A percentile compares a stretch with the other conserved stretches of the same genome.
phyloP scores from a whole-genome alignment of 2,113 vertebrate genomes.

The Alethe castanea region DNA sequence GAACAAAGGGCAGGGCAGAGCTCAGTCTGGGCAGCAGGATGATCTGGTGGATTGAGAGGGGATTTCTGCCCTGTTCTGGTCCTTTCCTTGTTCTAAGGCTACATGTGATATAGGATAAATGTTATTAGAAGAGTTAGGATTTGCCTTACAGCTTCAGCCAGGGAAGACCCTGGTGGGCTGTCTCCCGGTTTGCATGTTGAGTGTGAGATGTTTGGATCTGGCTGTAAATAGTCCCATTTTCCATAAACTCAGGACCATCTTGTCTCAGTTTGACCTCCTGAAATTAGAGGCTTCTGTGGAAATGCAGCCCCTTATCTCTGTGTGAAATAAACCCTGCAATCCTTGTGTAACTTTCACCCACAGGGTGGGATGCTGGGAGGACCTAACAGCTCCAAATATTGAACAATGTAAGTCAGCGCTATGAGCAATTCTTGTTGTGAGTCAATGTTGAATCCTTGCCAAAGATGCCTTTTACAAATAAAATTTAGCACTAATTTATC shows the following conservation, averaged over 20 bases:
- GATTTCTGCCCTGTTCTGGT: neutral
- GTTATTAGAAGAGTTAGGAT: neutral
- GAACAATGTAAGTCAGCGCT: constrained; percentile 13
- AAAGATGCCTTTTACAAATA: constrained; percentile 43
- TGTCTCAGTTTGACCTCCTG: neutral
- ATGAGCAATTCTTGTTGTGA: neutral
- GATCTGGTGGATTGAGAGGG: neutral
- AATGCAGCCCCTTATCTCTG: neutral
- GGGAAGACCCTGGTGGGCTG: neutral
- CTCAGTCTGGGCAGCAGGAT: neutral
- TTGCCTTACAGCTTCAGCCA: neutral
- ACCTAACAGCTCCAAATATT: neutral
- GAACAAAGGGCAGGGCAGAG: no score
- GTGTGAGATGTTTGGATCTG: neutral
- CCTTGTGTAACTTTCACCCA: neutral
- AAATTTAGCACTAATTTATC: constrained; percentile 36
- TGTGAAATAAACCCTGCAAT: neutral
- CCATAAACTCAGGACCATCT: neutral
- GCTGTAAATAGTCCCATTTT: neutral
- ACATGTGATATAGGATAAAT: neutral
- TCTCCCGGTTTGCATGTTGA: neutral
- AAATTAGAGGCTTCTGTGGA: neutral
- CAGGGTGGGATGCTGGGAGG: neutral
- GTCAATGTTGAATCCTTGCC: constrained; percentile 22
- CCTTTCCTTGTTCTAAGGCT: neutral